A percentile compares a stretch with the other conserved stretches of the same genome.
Conservation (phyloP, 2,888 invertebrate species). For the Blastobasis adustella region DNA sequence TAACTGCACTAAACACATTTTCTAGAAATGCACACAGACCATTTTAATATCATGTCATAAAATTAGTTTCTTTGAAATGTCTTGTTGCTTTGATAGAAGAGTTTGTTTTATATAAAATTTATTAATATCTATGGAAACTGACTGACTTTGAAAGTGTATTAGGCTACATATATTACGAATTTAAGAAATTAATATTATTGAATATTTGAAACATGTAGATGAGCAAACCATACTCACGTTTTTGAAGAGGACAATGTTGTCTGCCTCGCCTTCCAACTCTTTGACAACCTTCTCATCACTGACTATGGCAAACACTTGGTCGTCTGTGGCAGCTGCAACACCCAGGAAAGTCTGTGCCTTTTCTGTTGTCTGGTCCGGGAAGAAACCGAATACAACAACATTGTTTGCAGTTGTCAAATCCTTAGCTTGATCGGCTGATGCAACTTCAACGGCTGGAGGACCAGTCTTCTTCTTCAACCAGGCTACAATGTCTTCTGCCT, state of each 20-base stretch:
- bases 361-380: slow-evolving; percentile 85
- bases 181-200: too few species aligned
- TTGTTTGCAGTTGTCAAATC: slow-evolving; percentile 85
- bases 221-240: slow-evolving; percentile 74
- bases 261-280: slow-evolving; percentile 87
- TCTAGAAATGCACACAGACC: too few species aligned
- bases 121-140: too few species aligned
- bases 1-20: too few species aligned
- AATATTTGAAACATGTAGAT: not conserved
- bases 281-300: slow-evolving; percentile 84
- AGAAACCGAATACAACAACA: slow-evolving; percentile 93
- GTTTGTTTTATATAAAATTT: too few species aligned
- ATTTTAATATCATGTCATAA: too few species aligned
- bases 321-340: slow-evolving; percentile 88
- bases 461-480: slow-evolving; percentile 99
- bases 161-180: too few species aligned
- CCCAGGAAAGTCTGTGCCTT: slow-evolving; percentile 89
- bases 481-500: slow-evolving; percentile 91
- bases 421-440: slow-evolving; percentile 87
- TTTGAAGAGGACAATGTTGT: slow-evolving; percentile 91
- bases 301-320: slow-evolving; percentile 91
- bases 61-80: too few species aligned
- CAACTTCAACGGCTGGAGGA: slow-evolving; percentile 89
- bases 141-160: too few species aligned
- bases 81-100: too few species aligned